Percentiles rank a stretch among this genome's conserved stretches.
These are phyloP conservation scores for Orchestes rusci DNA, from an alignment of 2,888 invertebrate genomes.

Conservation along the genomic window DNA sequence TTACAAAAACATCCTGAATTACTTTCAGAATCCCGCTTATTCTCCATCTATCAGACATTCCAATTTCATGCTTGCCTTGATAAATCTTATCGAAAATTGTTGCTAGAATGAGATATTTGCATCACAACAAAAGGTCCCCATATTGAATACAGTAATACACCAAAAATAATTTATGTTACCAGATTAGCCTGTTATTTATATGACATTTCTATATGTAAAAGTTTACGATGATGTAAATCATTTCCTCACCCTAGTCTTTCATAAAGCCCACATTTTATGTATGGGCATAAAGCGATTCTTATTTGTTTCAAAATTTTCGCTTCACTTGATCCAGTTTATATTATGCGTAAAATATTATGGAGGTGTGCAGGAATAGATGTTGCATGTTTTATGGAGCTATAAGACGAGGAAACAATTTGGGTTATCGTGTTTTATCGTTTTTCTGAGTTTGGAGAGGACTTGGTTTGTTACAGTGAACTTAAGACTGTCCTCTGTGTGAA, in stretches of 20 bases:
- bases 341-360: slow-evolving; percentile 20
- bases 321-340: slow-evolving; percentile 22
- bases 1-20: too few relatives aligned
- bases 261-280: slow-evolving; percentile 21
- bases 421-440: too few relatives aligned
- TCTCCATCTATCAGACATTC: too few relatives aligned
- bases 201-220: slow-evolving; percentile 25
- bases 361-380: slow-evolving; percentile 13
- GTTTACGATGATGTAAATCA: slow-evolving; percentile 23
- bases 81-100: too few relatives aligned
- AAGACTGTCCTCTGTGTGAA: too few relatives aligned
- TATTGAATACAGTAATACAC: slow-evolving; percentile 22
- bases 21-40: too few relatives aligned
- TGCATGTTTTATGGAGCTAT: slow-evolving; percentile 20
- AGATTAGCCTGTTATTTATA: slow-evolving; percentile 25
- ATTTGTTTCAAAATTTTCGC: slow-evolving; percentile 24
- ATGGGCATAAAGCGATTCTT: slow-evolving; percentile 23
- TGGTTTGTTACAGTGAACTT: too few relatives aligned
- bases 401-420: too few relatives aligned
- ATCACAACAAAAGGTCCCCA: too few relatives aligned
- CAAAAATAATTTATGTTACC: slow-evolving; percentile 19
- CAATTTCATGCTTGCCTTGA: slow-evolving; percentile 20
- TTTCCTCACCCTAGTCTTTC: slow-evolving; percentile 16
- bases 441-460: too few relatives aligned
- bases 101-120: too few relatives aligned